Evolutionary conservation across 2,113 vertebrate species (phyloP), one percentile per base, ranked within the genome.

Genomic region (Bos javanicus): DNA sequence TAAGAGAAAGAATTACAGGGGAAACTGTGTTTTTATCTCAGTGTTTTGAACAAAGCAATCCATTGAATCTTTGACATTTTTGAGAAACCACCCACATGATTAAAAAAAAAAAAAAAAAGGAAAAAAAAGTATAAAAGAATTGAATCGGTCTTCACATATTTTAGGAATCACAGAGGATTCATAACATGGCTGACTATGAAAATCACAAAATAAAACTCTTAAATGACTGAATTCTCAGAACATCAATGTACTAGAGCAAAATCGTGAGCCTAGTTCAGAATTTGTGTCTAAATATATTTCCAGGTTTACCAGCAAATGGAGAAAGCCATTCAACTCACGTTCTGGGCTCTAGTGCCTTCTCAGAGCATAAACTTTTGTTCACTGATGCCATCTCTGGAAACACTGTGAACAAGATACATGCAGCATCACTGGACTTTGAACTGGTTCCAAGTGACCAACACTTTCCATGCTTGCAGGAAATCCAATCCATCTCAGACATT

Each of bases 31-130:
- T 88, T 91, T 43, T 87, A 48, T 80, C 52, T 90, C 59, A 96
- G 5, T 64, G 67, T 74, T 98, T 96, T 81, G 33, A 95, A 95
- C 81, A 97, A 96, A 96, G 52, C 62, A 52, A n/a, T 48, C 52
- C 92, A 59, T 52, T 92, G 74, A 95, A 52, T 54, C 71, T 81
- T 33, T 86, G 71, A 81, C 56, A 36, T 87, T 87, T 94, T 90
- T 85, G 81, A 67, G 46, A 96, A 95, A 93, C 85, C 84, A 19
- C 50, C 26, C 71, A 90, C 56, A 15, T 39, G 39, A 64, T 43
- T 56, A 36, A 7, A 39, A 39, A 39, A 39, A 39, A 39, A 39
- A 39, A 64, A 94, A 93, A 59, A 96, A 62, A 2, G 21, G 3
- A 26, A 52, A 7, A 71, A 96, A 90, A 83, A 25, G 57, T 59